phyloP scores from a whole-genome alignment of 2,888 invertebrate genomes.

The Arge pagana region DNA sequence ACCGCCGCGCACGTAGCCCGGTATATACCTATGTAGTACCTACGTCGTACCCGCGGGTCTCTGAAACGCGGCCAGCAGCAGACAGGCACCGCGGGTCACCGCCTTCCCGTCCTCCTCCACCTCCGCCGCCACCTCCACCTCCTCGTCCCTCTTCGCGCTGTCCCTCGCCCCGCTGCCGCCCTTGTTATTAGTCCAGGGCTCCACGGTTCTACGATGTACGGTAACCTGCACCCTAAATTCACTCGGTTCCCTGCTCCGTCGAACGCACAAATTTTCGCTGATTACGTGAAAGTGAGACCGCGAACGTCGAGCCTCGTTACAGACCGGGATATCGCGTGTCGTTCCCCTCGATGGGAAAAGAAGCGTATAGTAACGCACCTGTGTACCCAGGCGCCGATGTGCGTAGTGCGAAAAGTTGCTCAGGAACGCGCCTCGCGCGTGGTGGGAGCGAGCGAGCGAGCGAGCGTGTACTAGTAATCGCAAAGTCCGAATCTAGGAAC shows the following conservation, averaged over 20 bases:
- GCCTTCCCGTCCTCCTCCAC: conserved; percentile 42
- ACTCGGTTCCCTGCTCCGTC: conserved; percentile 40
- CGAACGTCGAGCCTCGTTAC: conserved; percentile 8
- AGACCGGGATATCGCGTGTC: conserved; percentile 13
- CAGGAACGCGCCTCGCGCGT: no score
- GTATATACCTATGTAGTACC: conserved; percentile 16
- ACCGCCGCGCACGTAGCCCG: conserved; percentile 14
- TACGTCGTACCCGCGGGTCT: background rate
- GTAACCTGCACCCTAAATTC: conserved; percentile 48
- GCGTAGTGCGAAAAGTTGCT: no score
- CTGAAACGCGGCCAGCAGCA: conserved; percentile 55
- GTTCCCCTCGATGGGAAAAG: no score
- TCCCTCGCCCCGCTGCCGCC: no score
- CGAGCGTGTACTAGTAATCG: no score
- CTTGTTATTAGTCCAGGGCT: conserved; percentile 18
- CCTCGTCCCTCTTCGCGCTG: conserved; percentile 16
- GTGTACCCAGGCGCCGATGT: no score
- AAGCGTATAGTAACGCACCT: no score
- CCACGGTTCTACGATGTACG: conserved; percentile 4
- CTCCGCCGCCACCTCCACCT: conserved; percentile 15
- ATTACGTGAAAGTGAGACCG: conserved; percentile 17
- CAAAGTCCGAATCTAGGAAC: no score
- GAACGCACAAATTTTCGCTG: conserved; percentile 41
- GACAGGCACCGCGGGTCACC: conserved; percentile 57
- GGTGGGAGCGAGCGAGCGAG: no score